A percentile compares a stretch with the other conserved stretches of the same genome.
Evolutionary conservation across 2,113 vertebrate genomes (phyloP).

Genomic region (Bettongia penicillata): DNA sequence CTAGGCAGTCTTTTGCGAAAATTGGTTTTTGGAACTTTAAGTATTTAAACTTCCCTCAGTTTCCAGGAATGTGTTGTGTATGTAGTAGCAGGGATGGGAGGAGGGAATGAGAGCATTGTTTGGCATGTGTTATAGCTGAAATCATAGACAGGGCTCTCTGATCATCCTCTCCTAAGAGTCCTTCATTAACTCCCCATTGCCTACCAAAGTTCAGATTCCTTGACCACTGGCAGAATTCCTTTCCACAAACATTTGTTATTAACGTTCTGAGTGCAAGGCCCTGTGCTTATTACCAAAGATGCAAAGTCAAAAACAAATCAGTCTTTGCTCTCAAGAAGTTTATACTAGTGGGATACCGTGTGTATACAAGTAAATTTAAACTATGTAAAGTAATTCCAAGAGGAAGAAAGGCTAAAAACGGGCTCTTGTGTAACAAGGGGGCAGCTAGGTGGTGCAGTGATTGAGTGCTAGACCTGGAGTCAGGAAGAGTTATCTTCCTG

Average conservation of each 20-base stretch:
- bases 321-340: background rate
- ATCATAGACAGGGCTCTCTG: background rate
- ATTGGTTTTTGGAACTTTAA: constrained; percentile 1
- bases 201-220: background rate
- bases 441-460: background rate
- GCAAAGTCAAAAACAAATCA: background rate
- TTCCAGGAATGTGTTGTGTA: constrained; percentile 2
- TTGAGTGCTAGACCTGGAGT: too few relatives aligned
- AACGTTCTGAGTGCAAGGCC: background rate
- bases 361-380: background rate
- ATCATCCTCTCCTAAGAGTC: background rate
- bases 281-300: background rate
- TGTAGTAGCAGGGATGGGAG: background rate
- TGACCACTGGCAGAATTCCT: background rate
- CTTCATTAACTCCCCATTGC: background rate
- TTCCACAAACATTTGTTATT: background rate
- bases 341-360: background rate
- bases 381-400: background rate
- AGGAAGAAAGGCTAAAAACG: background rate
- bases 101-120: background rate
- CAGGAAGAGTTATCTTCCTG: too few relatives aligned
- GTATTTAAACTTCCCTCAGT: background rate
- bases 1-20: background rate
- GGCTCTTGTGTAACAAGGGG: background rate
- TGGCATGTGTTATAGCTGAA: background rate